Percentiles rank a stretch among this genome's conserved stretches.
These are phyloP conservation scores for Daphoenositta chrysoptera DNA, from an alignment of 2,113 vertebrate genomes.

Conservation along the genomic window DNA sequence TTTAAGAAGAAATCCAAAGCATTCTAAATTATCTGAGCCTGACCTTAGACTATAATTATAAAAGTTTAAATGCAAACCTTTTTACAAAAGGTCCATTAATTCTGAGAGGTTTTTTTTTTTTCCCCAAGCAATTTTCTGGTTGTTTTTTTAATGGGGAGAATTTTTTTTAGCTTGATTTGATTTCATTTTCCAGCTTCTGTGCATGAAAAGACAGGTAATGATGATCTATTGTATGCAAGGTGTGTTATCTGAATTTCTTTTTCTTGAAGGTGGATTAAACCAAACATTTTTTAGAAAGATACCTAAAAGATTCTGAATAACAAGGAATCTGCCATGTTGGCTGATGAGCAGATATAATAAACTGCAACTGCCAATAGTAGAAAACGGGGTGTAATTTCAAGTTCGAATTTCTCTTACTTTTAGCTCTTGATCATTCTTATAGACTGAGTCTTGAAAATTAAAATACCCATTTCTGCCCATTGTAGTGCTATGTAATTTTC, in stretches of 20 bases:
- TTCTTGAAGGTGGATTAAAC: neutral
- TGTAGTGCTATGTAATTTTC: neutral
- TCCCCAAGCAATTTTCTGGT: neutral
- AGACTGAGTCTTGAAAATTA: neutral
- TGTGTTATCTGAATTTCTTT: neutral
- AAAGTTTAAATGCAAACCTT: neutral
- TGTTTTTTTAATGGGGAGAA: neutral
- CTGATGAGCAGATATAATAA: neutral
- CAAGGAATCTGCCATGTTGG: fast-evolving
- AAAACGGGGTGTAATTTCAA: neutral
- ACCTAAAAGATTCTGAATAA: neutral
- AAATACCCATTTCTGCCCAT: neutral
- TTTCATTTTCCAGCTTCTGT: neutral
- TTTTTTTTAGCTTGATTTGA: neutral
- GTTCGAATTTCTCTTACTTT: neutral
- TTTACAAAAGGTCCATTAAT: neutral
- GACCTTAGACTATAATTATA: neutral
- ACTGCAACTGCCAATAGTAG: neutral
- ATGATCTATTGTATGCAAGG: neutral
- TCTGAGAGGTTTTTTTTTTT: neutral
- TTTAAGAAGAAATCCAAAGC: neutral
- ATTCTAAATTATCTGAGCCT: neutral
- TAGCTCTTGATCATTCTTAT: neutral
- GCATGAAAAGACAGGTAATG: neutral
- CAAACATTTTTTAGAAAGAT: neutral